Evolutionary conservation across 2,888 invertebrate genomes (phyloP).

Genomic region (Coleophora deauratella): DNA sequence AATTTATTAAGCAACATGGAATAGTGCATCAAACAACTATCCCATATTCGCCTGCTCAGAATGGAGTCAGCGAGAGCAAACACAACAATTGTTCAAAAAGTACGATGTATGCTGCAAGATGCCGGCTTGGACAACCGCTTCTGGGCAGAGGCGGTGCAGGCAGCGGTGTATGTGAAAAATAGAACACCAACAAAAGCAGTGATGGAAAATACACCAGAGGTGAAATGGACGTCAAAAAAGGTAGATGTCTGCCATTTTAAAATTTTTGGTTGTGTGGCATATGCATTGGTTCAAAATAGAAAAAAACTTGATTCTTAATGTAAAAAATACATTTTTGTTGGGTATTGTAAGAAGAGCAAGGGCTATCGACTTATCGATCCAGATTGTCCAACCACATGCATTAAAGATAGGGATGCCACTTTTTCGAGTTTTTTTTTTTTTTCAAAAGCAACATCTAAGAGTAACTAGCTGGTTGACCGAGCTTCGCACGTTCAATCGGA

Average conservation of each 20-base stretch:
- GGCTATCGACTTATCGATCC: slow-evolving; percentile 13
- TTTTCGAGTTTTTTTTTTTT: no score
- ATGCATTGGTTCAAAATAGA: slow-evolving; percentile 11
- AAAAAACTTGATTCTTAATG: slow-evolving; percentile 13
- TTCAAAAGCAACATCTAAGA: no score
- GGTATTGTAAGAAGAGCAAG: slow-evolving; percentile 6
- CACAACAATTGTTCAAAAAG: slow-evolving; percentile 1
- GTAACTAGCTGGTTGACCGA: no score
- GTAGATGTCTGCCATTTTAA: slow-evolving; percentile 10
- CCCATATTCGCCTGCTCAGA: slow-evolving; percentile 2
- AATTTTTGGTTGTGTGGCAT: slow-evolving; percentile 16
- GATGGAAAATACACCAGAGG: slow-evolving; percentile 11
- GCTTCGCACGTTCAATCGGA: no score
- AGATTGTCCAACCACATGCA: slow-evolving; percentile 5
- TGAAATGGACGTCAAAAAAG: slow-evolving; percentile 12
- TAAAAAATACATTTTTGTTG: slow-evolving; percentile 9
- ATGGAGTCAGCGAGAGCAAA: slow-evolving; percentile 8
- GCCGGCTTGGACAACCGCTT: slow-evolving; percentile 10
- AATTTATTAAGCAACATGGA: slow-evolving; percentile 1
- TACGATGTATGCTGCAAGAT: slow-evolving; percentile 9
- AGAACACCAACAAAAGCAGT: slow-evolving; percentile 14
- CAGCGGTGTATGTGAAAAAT: slow-evolving; percentile 15
- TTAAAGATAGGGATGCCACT: slow-evolving; percentile 12
- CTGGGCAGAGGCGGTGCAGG: slow-evolving; percentile 17
- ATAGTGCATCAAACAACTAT: slow-evolving; percentile 6